Conservation (phyloP, 2,113 vertebrate species). For the Craseonycteris thonglongyai region DNA sequence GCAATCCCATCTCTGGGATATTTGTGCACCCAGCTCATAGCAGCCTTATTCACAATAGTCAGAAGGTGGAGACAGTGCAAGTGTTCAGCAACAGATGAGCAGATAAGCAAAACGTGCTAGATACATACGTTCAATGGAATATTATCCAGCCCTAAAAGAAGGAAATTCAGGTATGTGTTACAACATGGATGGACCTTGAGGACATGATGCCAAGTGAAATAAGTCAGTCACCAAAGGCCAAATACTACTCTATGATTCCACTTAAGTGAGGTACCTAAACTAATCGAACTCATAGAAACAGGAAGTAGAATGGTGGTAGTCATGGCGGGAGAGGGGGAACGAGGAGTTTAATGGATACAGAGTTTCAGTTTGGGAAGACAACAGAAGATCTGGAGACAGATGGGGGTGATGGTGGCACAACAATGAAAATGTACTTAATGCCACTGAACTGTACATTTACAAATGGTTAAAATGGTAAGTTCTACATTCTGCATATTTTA, state of each 20-base stretch:
- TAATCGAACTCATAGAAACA: background rate
- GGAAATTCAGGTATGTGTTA: background rate
- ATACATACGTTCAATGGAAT: background rate
- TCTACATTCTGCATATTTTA: background rate
- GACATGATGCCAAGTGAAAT: background rate
- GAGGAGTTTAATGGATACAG: background rate
- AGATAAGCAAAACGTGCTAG: background rate
- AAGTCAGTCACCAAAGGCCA: background rate
- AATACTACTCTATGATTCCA: background rate
- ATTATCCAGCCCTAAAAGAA: background rate
- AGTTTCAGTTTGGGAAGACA: background rate
- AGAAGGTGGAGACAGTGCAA: background rate
- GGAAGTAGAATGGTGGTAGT: background rate
- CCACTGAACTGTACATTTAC: background rate
- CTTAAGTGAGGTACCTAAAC: fast-evolving
- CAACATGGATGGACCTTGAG: background rate
- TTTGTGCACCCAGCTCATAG: background rate
- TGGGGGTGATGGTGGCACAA: background rate
- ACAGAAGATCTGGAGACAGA: background rate
- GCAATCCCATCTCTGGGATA: background rate
- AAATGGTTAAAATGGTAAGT: background rate
- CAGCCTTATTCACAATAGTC: background rate
- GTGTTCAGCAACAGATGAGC: background rate
- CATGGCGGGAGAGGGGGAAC: too few species aligned
- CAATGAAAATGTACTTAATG: background rate